Percentiles rank a stretch among this genome's conserved stretches.
Conservation (phyloP, 2,888 invertebrate species). For the Nebria brevicollis region DNA sequence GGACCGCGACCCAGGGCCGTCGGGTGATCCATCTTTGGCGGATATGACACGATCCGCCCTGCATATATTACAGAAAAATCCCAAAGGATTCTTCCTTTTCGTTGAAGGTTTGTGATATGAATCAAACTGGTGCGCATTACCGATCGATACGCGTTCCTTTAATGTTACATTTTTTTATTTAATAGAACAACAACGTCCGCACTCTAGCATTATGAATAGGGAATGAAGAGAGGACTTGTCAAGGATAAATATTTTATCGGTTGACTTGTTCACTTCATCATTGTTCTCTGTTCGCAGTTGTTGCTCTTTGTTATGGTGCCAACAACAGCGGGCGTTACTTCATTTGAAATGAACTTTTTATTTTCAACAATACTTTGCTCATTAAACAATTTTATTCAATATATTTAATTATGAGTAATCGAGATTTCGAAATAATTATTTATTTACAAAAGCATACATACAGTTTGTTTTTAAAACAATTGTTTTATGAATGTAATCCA, state of each 20-base stretch:
- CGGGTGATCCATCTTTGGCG: slow-evolving; percentile 65
- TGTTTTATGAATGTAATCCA: too few relatives aligned
- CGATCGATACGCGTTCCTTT: not conserved
- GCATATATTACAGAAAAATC: slow-evolving; percentile 63
- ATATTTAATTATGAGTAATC: too few relatives aligned
- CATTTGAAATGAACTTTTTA: not conserved
- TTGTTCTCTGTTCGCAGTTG: not conserved
- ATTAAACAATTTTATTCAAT: too few relatives aligned
- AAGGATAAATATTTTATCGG: not conserved
- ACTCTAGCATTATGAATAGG: not conserved
- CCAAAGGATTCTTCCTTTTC: slow-evolving; percentile 64
- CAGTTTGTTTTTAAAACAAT: too few relatives aligned
- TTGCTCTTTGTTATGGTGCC: not conserved
- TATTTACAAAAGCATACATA: too few relatives aligned
- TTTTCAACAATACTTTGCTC: not conserved
- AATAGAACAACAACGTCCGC: not conserved
- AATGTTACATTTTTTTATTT: not conserved
- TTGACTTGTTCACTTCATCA: not conserved
- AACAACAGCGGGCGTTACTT: not conserved
- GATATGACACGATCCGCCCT: slow-evolving; percentile 67
- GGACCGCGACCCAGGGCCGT: slow-evolving; percentile 63
- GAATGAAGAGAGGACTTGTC: not conserved
- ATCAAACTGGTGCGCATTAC: not conserved
- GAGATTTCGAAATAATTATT: too few relatives aligned
- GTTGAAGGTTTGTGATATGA: slow-evolving; percentile 61